phyloP scores from a whole-genome alignment of 2,888 invertebrate genomes.

The Bhutanitis thaidina region DNA sequence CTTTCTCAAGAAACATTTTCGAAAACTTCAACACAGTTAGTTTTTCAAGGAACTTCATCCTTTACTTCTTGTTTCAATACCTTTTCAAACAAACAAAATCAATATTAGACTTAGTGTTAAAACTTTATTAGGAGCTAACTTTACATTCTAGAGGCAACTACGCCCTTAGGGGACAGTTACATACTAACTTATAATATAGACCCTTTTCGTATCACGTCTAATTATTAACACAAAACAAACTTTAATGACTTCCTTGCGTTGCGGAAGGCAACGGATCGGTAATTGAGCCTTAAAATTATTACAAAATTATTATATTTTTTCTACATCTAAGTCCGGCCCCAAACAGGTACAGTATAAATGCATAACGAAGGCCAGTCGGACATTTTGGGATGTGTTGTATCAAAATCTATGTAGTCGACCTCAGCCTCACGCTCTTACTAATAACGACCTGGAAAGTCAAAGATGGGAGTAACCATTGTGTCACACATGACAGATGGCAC shows the following conservation, averaged over 20 bases:
- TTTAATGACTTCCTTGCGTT: slow-evolving; percentile 25
- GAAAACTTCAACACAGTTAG: slow-evolving; percentile 77
- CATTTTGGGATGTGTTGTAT: slow-evolving; percentile 56
- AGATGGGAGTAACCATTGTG: slow-evolving; percentile 67
- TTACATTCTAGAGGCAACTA: slow-evolving; percentile 69
- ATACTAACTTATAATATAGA: slow-evolving; percentile 61
- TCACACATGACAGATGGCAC: slow-evolving; percentile 15
- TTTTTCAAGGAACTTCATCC: slow-evolving; percentile 85
- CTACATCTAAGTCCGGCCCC: slow-evolving; percentile 39
- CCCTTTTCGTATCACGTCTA: slow-evolving; percentile 53
- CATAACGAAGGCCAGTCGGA: slow-evolving; percentile 51
- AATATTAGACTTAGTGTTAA: slow-evolving; percentile 81
- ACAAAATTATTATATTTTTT: slow-evolving; percentile 27
- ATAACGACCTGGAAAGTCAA: slow-evolving; percentile 80
- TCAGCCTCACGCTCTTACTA: slow-evolving; percentile 72
- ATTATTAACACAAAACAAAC: slow-evolving; percentile 29
- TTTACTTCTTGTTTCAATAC: slow-evolving; percentile 91
- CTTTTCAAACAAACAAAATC: slow-evolving; percentile 91
- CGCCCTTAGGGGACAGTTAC: slow-evolving; percentile 49
- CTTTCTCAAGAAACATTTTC: slow-evolving; percentile 76
- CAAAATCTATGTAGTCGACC: slow-evolving; percentile 55
- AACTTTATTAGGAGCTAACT: slow-evolving; percentile 71
- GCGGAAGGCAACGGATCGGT: slow-evolving; percentile 16
- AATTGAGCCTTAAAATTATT: slow-evolving; percentile 29
- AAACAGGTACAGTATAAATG: slow-evolving; percentile 64